These are phyloP conservation scores for Cantharis lateralis DNA, from an alignment of 2,888 invertebrate species.

Conservation along the genomic window DNA sequence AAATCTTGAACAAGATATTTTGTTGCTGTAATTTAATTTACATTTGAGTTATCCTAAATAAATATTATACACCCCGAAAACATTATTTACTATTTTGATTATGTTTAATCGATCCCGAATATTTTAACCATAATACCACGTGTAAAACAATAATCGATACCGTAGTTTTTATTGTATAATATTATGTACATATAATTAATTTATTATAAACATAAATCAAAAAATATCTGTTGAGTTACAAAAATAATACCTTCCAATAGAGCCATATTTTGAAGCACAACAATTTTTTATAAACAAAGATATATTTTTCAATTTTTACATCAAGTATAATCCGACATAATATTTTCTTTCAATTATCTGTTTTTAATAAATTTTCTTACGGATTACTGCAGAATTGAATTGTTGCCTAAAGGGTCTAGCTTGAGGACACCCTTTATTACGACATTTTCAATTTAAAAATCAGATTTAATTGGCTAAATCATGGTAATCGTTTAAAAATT, in stretches of 20 bases:
- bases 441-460: background rate
- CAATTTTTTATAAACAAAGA: background rate
- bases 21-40: slow-evolving; percentile 12
- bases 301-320: background rate
- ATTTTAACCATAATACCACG: background rate
- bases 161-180: background rate
- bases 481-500: background rate
- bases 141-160: background rate
- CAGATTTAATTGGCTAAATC: background rate
- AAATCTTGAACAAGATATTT: slow-evolving; percentile 15
- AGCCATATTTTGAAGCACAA: background rate
- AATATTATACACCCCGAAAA: background rate
- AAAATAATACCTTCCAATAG: background rate
- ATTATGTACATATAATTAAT: too few relatives aligned
- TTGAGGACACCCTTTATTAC: background rate
- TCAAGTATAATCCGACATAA: background rate
- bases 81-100: slow-evolving; percentile 12
- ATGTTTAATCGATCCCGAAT: background rate
- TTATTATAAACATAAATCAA: background rate
- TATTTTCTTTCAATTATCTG: background rate
- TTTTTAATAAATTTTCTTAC: background rate
- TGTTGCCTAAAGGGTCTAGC: background rate
- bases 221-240: too few relatives aligned
- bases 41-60: slow-evolving; percentile 11
- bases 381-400: background rate